Conservation (phyloP, 1,140 invertebrate species). For the Habropoda laboriosa region DNA sequence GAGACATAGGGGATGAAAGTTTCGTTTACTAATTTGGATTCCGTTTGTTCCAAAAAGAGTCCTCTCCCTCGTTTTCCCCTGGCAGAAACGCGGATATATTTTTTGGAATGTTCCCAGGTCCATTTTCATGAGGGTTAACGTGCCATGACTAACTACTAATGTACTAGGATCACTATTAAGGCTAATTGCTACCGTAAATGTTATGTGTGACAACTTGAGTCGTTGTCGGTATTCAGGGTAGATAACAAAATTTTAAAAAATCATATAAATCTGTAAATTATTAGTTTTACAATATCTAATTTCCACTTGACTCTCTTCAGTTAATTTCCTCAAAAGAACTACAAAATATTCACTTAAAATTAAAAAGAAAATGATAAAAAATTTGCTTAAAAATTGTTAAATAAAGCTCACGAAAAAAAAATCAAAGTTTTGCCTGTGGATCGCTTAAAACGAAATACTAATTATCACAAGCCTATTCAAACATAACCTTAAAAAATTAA, state of each 20-base stretch:
- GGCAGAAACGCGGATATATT: neutral
- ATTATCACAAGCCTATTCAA: no score
- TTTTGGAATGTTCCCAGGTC: slow-evolving; percentile 4
- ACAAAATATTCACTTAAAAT: neutral
- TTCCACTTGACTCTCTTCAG: no score
- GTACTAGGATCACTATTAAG: neutral
- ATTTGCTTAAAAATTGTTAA: neutral
- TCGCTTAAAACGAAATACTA: no score
- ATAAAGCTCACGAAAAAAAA: no score
- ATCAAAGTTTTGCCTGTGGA: no score
- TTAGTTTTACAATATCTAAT: no score
- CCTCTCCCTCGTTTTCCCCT: neutral
- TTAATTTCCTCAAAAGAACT: no score
- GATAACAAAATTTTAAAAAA: no score
- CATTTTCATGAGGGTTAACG: slow-evolving; percentile 5
- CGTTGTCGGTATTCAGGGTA: no score
- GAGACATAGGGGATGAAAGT: neutral
- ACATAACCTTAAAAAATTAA: no score
- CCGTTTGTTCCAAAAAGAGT: neutral
- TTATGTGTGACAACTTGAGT: neutral
- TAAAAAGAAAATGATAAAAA: neutral
- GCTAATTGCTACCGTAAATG: neutral
- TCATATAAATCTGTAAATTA: no score
- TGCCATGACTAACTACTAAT: slow-evolving; percentile 1
- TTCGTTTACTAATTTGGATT: neutral